Evolutionary conservation across 2,797 vertebrate species (phyloP).

Genomic region (Falco naumanni): DNA sequence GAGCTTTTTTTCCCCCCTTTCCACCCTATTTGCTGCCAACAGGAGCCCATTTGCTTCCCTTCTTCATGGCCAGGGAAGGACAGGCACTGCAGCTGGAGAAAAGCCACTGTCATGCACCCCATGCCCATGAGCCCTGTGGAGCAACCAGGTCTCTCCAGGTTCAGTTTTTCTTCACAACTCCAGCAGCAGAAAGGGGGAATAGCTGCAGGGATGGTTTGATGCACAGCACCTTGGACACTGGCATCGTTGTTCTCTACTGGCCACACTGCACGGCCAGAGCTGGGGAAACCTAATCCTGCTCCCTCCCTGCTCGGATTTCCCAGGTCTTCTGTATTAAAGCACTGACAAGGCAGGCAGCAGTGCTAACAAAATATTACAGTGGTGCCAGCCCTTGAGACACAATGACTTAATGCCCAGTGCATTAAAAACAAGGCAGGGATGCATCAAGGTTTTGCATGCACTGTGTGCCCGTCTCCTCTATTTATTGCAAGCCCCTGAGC

Average conservation of each 20-base stretch:
- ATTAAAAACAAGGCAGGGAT: background rate
- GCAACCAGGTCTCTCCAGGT: background rate
- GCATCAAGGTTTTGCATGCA: rapidly evolving
- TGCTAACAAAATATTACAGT: rapidly evolving
- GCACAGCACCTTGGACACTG: background rate
- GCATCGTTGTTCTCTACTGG: background rate
- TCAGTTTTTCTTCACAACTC: background rate
- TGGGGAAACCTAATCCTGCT: background rate
- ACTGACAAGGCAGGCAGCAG: background rate
- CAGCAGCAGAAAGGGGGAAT: background rate
- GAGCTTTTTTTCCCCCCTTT: rapidly evolving
- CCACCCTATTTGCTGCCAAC: background rate
- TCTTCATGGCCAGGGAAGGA: background rate
- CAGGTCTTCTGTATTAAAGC: background rate
- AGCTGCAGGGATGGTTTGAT: background rate
- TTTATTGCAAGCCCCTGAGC: background rate
- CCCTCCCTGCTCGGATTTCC: background rate
- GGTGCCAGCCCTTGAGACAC: background rate
- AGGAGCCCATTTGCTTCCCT: background rate
- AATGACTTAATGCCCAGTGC: rapidly evolving
- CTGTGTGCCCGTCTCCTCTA: rapidly evolving
- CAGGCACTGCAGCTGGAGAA: rapidly evolving
- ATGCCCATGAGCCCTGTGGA: background rate
- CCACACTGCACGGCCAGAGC: rapidly evolving
- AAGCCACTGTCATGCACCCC: rapidly evolving